phyloP scores from a whole-genome alignment of 2,113 vertebrate genomes.

The Uropsilus gracilis region DNA sequence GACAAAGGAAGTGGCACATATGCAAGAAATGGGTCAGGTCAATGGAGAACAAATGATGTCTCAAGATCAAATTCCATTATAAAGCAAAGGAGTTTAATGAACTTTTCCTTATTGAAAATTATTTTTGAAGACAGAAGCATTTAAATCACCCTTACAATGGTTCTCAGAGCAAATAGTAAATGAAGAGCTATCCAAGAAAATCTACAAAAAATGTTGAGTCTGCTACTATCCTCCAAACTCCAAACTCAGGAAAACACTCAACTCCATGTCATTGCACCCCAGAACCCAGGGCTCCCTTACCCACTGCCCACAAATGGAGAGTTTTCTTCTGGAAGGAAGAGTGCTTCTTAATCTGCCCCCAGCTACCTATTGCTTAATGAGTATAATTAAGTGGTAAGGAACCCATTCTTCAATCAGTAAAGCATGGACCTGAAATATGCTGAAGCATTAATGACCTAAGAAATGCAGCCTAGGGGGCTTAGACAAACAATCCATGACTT shows the following conservation, averaged over 20 bases:
- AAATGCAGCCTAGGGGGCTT: too few relatives aligned
- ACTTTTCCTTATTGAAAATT: background rate
- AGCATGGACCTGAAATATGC: too few relatives aligned
- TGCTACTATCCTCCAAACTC: background rate
- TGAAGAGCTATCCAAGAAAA: background rate
- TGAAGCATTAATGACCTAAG: too few relatives aligned
- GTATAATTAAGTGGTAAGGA: fast-evolving
- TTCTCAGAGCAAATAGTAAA: background rate
- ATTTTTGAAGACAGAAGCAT: background rate
- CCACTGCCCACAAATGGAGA: background rate
- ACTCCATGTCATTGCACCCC: background rate
- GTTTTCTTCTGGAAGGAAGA: background rate
- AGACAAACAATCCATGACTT: too few relatives aligned
- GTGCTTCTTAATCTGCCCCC: background rate
- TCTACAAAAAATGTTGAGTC: background rate
- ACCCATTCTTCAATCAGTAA: background rate
- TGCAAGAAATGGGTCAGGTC: background rate
- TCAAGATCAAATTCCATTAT: background rate
- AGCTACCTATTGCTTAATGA: background rate
- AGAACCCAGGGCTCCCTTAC: background rate
- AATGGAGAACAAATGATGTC: background rate
- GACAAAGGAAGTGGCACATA: background rate
- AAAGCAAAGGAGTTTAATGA: background rate
- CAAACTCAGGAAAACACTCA: background rate
- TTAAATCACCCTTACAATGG: background rate